phyloP scores from a whole-genome alignment of 1,140 invertebrate species.

The Coenobita brevimanus region DNA sequence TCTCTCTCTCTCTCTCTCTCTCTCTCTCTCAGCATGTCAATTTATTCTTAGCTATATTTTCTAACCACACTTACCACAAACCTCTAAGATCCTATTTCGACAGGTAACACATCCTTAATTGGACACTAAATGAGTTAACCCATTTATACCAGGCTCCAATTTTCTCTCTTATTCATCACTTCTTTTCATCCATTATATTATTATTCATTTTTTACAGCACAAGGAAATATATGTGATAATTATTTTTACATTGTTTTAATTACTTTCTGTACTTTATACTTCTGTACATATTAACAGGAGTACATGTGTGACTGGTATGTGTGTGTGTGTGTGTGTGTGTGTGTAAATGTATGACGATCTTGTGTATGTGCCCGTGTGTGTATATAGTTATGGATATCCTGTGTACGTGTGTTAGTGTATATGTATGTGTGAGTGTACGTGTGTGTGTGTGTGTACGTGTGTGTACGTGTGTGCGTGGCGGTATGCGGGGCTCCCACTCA shows the following conservation, averaged over 20 bases:
- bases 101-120: no score
- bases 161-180: background rate
- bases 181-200: background rate
- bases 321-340: background rate
- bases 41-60: conserved; percentile 4
- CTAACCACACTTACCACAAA: background rate
- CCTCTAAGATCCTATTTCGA: no score
- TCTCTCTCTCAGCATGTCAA: background rate
- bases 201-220: no score
- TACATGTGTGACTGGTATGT: no score
- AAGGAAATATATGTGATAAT: no score
- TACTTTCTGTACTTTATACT: no score
- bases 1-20: background rate
- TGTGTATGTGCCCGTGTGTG: no score
- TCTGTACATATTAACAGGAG: no score
- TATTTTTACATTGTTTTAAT: no score
- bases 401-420: background rate
- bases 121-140: no score
- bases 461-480: background rate
- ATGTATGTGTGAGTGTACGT: background rate
- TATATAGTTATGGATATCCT: background rate
- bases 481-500: background rate
- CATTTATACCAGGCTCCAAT: background rate
- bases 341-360: background rate
- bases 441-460: background rate